A percentile compares a stretch with the other conserved stretches of the same genome.
phyloP scores from a whole-genome alignment of 1,140 invertebrate genomes.

The Lasioglossum baleicum region DNA sequence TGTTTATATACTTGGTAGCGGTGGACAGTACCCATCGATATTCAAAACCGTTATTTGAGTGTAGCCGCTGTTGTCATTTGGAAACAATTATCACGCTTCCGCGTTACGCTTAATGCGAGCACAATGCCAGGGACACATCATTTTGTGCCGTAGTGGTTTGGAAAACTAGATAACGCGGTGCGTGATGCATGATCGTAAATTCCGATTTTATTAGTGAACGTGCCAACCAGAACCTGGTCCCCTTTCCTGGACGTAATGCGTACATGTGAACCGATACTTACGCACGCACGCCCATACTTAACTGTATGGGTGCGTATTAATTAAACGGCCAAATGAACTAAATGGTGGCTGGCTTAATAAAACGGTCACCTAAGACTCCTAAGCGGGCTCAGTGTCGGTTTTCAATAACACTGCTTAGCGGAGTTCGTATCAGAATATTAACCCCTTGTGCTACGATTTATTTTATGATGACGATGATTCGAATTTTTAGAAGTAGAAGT shows the following conservation, averaged over 20 bases:
- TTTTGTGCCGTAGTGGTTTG: conserved; percentile 64
- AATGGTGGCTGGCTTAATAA: conserved; percentile 8
- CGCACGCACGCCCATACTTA: conserved; percentile 20
- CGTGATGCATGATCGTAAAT: conserved; percentile 62
- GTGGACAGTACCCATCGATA: conserved; percentile 49
- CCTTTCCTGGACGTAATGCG: background rate
- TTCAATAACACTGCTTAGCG: background rate
- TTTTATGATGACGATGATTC: too few species aligned
- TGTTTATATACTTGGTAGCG: conserved; percentile 42
- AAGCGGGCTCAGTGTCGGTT: background rate
- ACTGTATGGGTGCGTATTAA: conserved; percentile 15
- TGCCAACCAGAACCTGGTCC: background rate
- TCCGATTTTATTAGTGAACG: conserved; percentile 62
- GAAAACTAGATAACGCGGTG: conserved; percentile 64
- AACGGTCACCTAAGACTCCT: background rate
- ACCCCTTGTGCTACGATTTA: too few species aligned
- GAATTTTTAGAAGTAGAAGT: too few species aligned
- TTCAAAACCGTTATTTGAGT: conserved; percentile 61
- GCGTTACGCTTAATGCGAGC: conserved; percentile 54
- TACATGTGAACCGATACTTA: background rate
- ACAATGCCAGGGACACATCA: conserved; percentile 54
- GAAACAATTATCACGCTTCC: conserved; percentile 65
- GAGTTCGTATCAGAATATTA: background rate
- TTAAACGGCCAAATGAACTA: conserved; percentile 28
- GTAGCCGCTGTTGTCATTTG: conserved; percentile 61